These are phyloP conservation scores for Gallinago paraguaiae DNA, from an alignment of 2,113 vertebrate genomes.

Conservation along the genomic window DNA sequence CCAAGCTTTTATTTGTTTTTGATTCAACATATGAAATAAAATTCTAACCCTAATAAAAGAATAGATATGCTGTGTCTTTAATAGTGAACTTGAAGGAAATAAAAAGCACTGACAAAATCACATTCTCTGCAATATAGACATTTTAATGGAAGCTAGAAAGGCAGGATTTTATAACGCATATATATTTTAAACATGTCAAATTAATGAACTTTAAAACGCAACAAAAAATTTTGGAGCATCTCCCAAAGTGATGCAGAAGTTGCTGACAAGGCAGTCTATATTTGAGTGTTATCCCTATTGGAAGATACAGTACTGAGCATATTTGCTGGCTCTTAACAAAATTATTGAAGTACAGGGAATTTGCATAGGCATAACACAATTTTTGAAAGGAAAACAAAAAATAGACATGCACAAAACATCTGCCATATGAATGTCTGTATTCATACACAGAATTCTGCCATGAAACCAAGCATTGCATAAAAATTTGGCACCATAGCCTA, in stretches of 20 bases:
- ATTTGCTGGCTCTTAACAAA: slow-evolving; percentile 8
- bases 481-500: not conserved
- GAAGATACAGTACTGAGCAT: not conserved
- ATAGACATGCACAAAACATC: not conserved
- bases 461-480: not conserved
- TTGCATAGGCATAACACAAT: not conserved
- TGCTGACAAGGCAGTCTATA: slow-evolving; percentile 4
- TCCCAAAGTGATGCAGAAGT: not conserved
- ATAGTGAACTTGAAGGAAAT: not conserved
- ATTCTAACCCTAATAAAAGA: not conserved
- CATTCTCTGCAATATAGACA: not conserved
- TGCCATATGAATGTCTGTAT: not conserved
- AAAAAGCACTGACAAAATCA: not conserved
- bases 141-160: not conserved
- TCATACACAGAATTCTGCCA: not conserved
- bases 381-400: slow-evolving; percentile 26
- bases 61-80: not conserved
- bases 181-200: not conserved
- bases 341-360: not conserved
- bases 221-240: not conserved
- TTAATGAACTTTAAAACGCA: slow-evolving; percentile 21
- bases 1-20: not conserved
- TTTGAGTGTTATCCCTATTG: not conserved
- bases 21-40: not conserved
- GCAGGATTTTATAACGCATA: not conserved